Evolutionary conservation across 2,888 invertebrate genomes (phyloP).

Genomic region (Orthosia gracilis): DNA sequence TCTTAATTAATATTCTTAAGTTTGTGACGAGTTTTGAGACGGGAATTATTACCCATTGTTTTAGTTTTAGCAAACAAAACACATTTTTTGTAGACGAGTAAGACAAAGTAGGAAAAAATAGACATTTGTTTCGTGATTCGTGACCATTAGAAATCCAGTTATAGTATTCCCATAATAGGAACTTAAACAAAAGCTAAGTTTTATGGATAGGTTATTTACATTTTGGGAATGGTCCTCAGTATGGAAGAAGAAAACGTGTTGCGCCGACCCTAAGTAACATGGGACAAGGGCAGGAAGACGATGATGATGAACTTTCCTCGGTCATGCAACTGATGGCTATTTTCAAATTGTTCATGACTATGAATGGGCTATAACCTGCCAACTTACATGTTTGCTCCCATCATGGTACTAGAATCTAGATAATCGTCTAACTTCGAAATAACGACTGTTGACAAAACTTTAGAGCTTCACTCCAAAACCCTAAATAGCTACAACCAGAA

Average conservation of each 20-base stretch:
- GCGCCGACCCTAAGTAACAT: no score
- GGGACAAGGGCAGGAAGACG: no score
- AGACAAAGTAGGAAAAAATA: neutral
- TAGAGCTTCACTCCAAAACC: no score
- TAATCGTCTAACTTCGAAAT: no score
- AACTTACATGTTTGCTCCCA: no score
- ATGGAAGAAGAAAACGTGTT: no score
- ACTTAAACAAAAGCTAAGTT: neutral
- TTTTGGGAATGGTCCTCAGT: neutral
- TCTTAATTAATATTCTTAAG: neutral
- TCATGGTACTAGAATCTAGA: no score
- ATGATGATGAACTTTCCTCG: no score
- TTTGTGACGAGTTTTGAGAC: neutral
- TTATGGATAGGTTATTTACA: neutral
- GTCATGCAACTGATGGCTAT: neutral
- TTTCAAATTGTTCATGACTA: neutral
- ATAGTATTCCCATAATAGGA: slow-evolving; percentile 2
- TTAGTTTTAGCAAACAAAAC: neutral
- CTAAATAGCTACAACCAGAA: no score
- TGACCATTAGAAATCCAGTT: neutral
- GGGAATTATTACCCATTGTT: neutral
- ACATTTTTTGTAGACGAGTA: neutral
- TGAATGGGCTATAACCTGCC: neutral
- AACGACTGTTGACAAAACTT: no score
- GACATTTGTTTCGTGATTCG: neutral